Base-by-base conservation (phyloP, 2,888 invertebrate species). In the Eupithecia dodoneata region DNA sequence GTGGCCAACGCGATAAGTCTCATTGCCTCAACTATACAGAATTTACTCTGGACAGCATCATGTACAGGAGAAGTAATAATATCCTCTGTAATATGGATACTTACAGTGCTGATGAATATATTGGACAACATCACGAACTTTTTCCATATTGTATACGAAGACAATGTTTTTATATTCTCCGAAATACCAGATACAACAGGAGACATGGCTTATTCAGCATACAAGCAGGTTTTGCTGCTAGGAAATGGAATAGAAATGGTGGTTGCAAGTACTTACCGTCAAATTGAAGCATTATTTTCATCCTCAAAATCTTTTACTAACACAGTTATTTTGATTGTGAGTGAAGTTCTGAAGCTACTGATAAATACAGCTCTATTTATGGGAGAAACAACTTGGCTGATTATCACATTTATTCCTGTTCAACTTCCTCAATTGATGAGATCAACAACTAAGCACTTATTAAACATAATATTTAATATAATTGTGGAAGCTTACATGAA, bases 61-160 rank as follows among this genome's bases (percentile, higher is more conserved):
- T 87, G 90, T 76, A 85, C 88, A 59, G 94, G 94, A 81, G 88
- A 91, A 87, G 59, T 94, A 73, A 94, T 94, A 80, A 90, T 94
- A 73, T 81, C 90, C 70, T 73, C 87, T 63, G 45, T 90, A 81
- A 79, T 89, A 73, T 88, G 88, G 83, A 82, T 89, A 70, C 84
- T 84, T 44, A 84, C 86, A 74, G 45, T 87, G 73, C 18, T 91
- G 72, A 73, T 84, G 49, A 86, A 84, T 78, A 83, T 87, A 74
- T 74, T 89, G 13, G 78, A 84, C 78, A 89, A 79, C 80, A 71
- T 93, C 15, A n/a, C 85, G 52, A 71, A 86, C 49, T 94, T 94
- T 84, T 87, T 94, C 76, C 87, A 91, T 86, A 93, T 95, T 79
- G 87, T 94, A 10, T 94, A 94, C 79, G 94, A 95, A 88, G 95